Evolutionary conservation across 2,113 vertebrate genomes (phyloP).

Genomic region (Chionis minor): DNA sequence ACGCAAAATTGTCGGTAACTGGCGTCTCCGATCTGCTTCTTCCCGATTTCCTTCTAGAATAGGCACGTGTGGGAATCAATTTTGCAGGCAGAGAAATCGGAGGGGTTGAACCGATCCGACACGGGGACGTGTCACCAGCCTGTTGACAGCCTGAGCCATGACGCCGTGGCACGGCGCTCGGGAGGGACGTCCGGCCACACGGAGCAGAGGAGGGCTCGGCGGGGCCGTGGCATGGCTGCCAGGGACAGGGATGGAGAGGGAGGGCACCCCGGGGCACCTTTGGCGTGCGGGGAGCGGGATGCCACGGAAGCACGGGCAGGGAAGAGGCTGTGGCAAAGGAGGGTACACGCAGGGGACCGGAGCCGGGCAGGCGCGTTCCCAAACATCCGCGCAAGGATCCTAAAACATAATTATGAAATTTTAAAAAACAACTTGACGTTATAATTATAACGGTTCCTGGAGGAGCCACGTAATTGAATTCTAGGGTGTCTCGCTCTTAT

Average conservation of each 20-base stretch:
- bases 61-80: rapidly evolving
- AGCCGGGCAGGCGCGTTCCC: not conserved
- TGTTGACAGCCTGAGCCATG: rapidly evolving
- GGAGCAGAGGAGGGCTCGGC: rapidly evolving
- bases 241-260: not conserved
- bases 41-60: not conserved
- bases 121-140: rapidly evolving
- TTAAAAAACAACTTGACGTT: slow-evolving; percentile 68
- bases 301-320: rapidly evolving
- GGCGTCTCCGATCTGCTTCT: rapidly evolving
- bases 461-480: slow-evolving; percentile 59
- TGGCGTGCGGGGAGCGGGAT: not conserved
- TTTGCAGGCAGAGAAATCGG: not conserved
- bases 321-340: not conserved
- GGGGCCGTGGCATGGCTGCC: rapidly evolving
- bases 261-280: not conserved
- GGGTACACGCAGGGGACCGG: rapidly evolving
- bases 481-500: slow-evolving; percentile 56
- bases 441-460: slow-evolving; percentile 61
- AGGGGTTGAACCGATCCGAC: not conserved
- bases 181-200: rapidly evolving
- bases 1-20: not conserved
- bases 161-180: rapidly evolving
- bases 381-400: slow-evolving; percentile 23
- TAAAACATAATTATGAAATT: slow-evolving; percentile 67